Percentiles rank a stretch among this genome's conserved stretches.
phyloP scores from a whole-genome alignment of 2,797 vertebrate species.

The Leptatherina wallacei region DNA sequence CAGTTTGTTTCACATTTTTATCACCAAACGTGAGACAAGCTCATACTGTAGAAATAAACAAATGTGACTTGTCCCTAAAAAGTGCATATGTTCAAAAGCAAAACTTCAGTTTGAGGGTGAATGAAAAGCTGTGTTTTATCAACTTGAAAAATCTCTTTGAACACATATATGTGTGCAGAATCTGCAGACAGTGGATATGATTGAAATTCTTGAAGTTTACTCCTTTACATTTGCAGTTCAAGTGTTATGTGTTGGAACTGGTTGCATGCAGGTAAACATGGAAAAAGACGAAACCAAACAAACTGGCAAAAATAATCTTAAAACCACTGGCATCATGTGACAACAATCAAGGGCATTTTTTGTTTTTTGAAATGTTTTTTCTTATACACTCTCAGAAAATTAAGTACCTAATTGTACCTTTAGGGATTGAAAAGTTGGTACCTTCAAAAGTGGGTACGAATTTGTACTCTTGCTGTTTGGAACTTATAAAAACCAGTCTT shows the following conservation, averaged over 20 bases:
- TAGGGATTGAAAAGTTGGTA: not conserved
- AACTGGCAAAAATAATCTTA: not conserved
- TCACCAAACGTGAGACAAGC: conserved; percentile 22
- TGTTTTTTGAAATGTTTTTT: not conserved
- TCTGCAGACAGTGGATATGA: not conserved
- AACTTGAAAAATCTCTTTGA: not conserved
- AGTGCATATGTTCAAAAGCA: not conserved
- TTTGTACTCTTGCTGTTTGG: too few species aligned
- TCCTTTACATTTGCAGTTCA: not conserved
- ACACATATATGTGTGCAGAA: not conserved
- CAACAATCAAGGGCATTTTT: not conserved
- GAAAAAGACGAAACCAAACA: not conserved
- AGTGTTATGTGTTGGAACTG: not conserved
- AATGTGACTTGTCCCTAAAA: conserved; percentile 17
- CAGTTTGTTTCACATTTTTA: conserved; percentile 23
- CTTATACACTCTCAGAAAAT: not conserved
- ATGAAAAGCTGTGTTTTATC: conserved; percentile 24
- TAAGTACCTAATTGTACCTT: too few species aligned
- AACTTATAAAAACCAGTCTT: not conserved
- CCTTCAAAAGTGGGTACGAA: not conserved
- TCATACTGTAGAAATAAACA: conserved; percentile 2
- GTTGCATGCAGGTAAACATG: not conserved
- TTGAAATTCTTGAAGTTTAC: not conserved
- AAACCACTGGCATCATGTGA: not conserved
- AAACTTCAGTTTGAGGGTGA: not conserved